These are phyloP conservation scores for Notarius quadriscutis DNA, from an alignment of 2,113 vertebrate species.

Conservation along the genomic window DNA sequence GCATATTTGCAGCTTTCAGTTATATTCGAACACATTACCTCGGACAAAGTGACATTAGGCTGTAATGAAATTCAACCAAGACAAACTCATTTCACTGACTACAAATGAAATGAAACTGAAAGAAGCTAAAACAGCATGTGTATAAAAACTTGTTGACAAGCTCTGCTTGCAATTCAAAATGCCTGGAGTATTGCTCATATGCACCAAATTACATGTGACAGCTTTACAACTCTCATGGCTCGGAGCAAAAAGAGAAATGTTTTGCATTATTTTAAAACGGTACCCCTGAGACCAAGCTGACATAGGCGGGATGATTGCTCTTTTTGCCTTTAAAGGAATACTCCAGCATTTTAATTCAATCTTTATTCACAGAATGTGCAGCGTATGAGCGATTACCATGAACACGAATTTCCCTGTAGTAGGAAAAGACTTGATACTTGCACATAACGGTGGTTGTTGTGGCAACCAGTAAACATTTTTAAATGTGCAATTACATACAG, in stretches of 20 bases:
- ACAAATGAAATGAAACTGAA: conserved; percentile 12
- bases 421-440: not conserved
- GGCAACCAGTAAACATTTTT: not conserved
- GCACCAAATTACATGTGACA: conserved; percentile 23
- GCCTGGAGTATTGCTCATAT: conserved; percentile 18
- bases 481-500: not conserved
- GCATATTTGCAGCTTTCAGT: conserved; percentile 13
- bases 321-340: conserved; percentile 21
- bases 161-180: conserved; percentile 19
- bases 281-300: conserved; percentile 6
- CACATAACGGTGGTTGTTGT: not conserved
- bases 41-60: conserved; percentile 10
- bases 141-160: conserved; percentile 28
- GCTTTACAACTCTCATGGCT: conserved; percentile 22
- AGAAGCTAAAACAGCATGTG: conserved; percentile 23
- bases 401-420: not conserved
- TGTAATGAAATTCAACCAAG: conserved; percentile 14
- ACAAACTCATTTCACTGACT: not conserved
- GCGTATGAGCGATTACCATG: not conserved
- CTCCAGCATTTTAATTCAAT: not conserved
- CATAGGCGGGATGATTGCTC: not conserved
- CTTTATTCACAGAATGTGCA: conserved; percentile 5
- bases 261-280: conserved; percentile 26
- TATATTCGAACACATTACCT: conserved; percentile 18
- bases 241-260: conserved; percentile 26